Percentiles rank a stretch among this genome's conserved stretches.
phyloP scores from a whole-genome alignment of 2,113 vertebrate genomes.

The Entomyzon cyanotis region DNA sequence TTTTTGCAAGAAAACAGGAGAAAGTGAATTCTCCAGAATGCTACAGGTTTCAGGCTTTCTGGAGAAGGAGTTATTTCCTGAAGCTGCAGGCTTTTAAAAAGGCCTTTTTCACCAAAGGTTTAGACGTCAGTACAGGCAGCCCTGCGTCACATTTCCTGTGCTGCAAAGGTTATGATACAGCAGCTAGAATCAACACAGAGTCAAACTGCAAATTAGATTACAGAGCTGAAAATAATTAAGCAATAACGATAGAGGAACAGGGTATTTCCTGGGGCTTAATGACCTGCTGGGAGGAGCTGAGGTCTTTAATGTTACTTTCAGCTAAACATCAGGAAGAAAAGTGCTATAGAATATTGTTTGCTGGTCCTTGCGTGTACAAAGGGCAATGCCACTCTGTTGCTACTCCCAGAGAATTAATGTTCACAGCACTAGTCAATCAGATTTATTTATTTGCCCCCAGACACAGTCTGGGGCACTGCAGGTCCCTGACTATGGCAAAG shows the following conservation, averaged over 20 bases:
- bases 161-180: not conserved
- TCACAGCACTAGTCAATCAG: not conserved
- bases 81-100: not conserved
- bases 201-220: conserved; percentile 64
- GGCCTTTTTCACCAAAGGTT: not conserved
- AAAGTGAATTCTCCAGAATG: not conserved
- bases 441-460: conserved; percentile 52
- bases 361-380: not conserved
- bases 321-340: conserved; percentile 34
- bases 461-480: not conserved
- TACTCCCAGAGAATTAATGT: conserved; percentile 28
- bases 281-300: conserved; percentile 48
- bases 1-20: conserved; percentile 14
- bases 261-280: conserved; percentile 57
- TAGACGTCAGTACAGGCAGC: not conserved
- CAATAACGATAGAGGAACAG: conserved; percentile 16
- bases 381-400: not conserved
- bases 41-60: not conserved
- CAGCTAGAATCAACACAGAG: conserved; percentile 46
- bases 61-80: not conserved
- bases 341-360: not conserved
- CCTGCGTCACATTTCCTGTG: not conserved
- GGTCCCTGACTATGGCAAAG: conserved; percentile 9
- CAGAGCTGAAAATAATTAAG: conserved; percentile 66
- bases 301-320: conserved; percentile 31